Conservation (phyloP, 2,113 vertebrate genomes). For the Sinosuthora webbiana region DNA sequence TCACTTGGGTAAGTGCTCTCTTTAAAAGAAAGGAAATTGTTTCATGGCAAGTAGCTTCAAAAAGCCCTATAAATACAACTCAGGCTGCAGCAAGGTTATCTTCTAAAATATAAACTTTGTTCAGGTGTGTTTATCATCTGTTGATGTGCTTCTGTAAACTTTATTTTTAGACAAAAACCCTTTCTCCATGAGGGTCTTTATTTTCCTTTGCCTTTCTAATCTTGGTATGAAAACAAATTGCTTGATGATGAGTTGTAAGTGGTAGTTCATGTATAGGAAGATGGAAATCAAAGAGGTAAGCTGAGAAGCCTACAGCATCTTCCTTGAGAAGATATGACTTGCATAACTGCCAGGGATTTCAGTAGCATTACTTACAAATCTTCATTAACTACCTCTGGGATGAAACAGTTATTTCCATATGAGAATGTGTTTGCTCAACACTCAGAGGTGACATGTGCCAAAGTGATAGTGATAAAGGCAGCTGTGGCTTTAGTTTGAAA, state of each 20-base stretch:
- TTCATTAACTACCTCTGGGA: neutral
- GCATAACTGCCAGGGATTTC: neutral
- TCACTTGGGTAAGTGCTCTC: slow-evolving; percentile 77
- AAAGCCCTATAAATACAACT: neutral
- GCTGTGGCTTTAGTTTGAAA: neutral
- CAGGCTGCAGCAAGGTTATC: neutral
- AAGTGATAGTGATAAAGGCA: neutral
- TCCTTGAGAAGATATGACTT: neutral
- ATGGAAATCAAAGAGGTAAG: neutral
- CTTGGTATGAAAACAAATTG: neutral
- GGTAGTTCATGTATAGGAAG: neutral
- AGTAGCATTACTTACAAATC: neutral
- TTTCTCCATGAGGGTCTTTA: neutral
- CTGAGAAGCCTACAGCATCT: neutral
- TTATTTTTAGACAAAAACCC: neutral
- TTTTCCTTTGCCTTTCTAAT: neutral
- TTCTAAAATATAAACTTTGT: neutral
- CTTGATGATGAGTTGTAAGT: neutral
- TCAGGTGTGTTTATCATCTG: neutral
- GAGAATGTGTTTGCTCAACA: neutral
- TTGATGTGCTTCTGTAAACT: neutral
- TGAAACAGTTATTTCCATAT: neutral
- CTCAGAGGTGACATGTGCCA: neutral
- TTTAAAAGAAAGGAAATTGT: neutral
- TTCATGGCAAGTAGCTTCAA: neutral